Percentiles rank a stretch among this genome's conserved stretches.
Conservation (phyloP, 1,140 invertebrate genomes). For the Wiebesia pumilae region DNA sequence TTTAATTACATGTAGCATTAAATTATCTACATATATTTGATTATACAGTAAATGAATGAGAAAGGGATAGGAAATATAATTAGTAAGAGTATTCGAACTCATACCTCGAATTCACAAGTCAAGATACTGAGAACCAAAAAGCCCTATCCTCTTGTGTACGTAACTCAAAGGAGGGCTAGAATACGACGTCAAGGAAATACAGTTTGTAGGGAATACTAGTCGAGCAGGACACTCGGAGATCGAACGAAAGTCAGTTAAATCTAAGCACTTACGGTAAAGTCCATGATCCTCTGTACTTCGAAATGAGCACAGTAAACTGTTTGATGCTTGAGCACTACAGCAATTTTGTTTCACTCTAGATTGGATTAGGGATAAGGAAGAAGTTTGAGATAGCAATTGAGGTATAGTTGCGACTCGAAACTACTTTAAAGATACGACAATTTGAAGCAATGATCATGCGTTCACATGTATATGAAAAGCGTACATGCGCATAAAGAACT, state of each 20-base stretch:
- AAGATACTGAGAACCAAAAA: constrained; percentile 7
- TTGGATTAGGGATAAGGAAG: not conserved
- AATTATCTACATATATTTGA: too few species aligned
- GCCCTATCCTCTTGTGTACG: not conserved
- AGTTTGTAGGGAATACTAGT: not conserved
- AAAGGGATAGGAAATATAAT: not conserved
- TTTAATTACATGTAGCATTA: too few species aligned
- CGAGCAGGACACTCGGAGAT: not conserved
- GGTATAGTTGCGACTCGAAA: constrained; percentile 51
- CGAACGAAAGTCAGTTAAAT: not conserved
- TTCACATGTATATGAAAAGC: not conserved
- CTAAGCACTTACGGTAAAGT: not conserved
- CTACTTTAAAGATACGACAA: constrained; percentile 56
- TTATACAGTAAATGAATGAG: too few species aligned
- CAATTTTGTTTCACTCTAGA: not conserved
- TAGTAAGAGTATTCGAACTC: not conserved
- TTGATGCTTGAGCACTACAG: constrained; percentile 24
- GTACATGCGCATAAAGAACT: not conserved
- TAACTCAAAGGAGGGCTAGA: not conserved
- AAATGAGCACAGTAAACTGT: constrained; percentile 14
- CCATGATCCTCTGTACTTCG: not conserved
- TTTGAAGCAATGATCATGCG: not conserved
- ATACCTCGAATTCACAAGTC: constrained; percentile 17
- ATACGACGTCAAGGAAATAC: not conserved
- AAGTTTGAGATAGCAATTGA: not conserved